A percentile compares a stretch with the other conserved stretches of the same genome.
Conservation (phyloP, 2,797 vertebrate species). For the Cryptoprocta ferox region DNA sequence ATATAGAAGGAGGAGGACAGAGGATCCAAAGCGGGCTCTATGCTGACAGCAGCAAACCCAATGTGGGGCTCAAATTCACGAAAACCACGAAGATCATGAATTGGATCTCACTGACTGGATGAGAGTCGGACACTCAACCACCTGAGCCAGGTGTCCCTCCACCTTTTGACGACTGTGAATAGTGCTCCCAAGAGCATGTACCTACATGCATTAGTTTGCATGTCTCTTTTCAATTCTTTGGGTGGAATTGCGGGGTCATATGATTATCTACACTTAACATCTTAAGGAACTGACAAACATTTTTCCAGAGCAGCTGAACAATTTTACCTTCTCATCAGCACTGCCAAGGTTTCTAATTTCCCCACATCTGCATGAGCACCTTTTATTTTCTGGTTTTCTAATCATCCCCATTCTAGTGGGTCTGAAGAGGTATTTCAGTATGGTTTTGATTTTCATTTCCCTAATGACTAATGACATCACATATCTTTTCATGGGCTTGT, state of each 20-base stretch:
- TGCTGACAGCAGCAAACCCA: too few relatives aligned
- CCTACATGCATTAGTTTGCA: background rate
- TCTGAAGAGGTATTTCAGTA: background rate
- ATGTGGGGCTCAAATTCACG: too few relatives aligned
- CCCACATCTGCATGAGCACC: background rate
- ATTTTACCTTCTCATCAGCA: background rate
- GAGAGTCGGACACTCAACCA: too few relatives aligned
- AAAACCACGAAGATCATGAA: too few relatives aligned
- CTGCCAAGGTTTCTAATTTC: background rate
- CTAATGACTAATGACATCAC: background rate
- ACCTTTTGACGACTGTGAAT: background rate
- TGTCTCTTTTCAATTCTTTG: background rate
- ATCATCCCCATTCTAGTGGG: background rate
- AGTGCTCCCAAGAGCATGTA: rapidly evolving
- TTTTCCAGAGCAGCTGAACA: background rate
- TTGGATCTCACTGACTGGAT: too few relatives aligned
- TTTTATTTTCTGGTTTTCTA: background rate
- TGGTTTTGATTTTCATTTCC: background rate
- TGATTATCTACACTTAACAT: background rate
- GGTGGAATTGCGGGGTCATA: background rate
- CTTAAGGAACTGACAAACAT: background rate
- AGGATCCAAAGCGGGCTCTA: too few relatives aligned
- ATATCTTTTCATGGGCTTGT: background rate
- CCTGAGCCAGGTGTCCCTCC: too few relatives aligned
- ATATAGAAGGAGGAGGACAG: too few relatives aligned